phyloP scores from a whole-genome alignment of 2,797 vertebrate species.

The Coregonus sp. region DNA sequence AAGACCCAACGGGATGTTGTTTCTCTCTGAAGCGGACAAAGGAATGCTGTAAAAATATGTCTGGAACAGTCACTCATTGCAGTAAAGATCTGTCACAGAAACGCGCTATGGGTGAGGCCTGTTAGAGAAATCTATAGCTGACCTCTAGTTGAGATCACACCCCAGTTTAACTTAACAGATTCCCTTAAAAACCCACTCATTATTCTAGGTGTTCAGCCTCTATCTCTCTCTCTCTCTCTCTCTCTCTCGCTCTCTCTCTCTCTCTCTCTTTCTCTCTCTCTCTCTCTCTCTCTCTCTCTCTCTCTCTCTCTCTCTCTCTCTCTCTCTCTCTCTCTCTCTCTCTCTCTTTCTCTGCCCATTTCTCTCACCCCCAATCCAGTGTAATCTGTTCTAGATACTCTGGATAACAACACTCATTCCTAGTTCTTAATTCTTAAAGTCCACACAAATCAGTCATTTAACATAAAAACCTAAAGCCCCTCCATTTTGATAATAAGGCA shows the following conservation, averaged over 20 bases:
- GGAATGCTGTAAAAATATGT: neutral
- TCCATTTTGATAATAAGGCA: conserved; percentile 72
- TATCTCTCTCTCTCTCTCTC: no score
- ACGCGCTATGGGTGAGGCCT: conserved; percentile 22
- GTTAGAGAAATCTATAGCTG: conserved; percentile 57
- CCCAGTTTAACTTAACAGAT: conserved; percentile 55
- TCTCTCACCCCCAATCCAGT: conserved; percentile 29
- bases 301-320: neutral
- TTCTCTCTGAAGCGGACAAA: neutral
- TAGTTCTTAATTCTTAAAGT: conserved; percentile 53
- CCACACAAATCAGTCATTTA: conserved; percentile 52
- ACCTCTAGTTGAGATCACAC: conserved; percentile 67
- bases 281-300: neutral
- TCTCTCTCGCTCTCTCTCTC: conserved; percentile 1
- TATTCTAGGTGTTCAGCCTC: conserved; percentile 61
- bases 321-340: neutral
- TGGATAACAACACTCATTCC: conserved; percentile 48
- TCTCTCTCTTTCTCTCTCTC: conserved; percentile 2
- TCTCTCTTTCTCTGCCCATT: neutral
- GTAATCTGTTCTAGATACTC: conserved; percentile 52
- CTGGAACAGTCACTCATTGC: neutral
- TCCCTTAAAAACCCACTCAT: conserved; percentile 65
- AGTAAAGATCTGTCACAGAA: no score
- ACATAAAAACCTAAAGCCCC: conserved; percentile 64
- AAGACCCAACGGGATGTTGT: conserved; percentile 7